These are phyloP conservation scores for Theristus sp. DNA, from an alignment of 2,888 invertebrate genomes.

Conservation along the genomic window DNA sequence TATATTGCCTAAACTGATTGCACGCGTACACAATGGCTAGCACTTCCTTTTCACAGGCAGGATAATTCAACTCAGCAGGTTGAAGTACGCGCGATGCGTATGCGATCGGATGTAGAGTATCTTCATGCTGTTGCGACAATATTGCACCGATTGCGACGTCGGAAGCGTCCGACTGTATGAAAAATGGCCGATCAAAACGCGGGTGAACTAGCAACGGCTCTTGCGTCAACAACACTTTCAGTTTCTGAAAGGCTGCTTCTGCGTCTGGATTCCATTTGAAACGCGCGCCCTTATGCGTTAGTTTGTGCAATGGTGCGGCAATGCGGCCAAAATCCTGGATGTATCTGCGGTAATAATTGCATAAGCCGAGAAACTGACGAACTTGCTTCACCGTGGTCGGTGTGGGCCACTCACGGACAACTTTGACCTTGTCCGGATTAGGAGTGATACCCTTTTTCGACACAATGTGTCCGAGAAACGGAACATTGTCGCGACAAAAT, in stretches of 20 bases:
- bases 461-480: conserved; percentile 12
- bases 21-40: neutral
- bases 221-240: neutral
- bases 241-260: neutral
- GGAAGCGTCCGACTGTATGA: neutral
- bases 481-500: conserved; percentile 1
- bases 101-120: neutral
- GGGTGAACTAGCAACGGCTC: neutral
- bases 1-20: neutral
- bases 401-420: neutral
- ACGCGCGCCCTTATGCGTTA: neutral
- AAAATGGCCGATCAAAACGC: neutral
- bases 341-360: neutral
- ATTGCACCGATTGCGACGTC: neutral
- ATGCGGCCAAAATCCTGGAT: neutral
- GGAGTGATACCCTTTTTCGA: neutral
- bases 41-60: neutral
- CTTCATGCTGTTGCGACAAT: neutral
- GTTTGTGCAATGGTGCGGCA: neutral
- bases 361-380: neutral
- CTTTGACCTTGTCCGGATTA: neutral
- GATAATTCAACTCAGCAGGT: neutral
- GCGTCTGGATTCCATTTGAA: neutral
- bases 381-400: neutral
- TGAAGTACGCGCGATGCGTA: too few species aligned